Conservation (phyloP, 2,113 vertebrate species). For the Scomber japonicus region DNA sequence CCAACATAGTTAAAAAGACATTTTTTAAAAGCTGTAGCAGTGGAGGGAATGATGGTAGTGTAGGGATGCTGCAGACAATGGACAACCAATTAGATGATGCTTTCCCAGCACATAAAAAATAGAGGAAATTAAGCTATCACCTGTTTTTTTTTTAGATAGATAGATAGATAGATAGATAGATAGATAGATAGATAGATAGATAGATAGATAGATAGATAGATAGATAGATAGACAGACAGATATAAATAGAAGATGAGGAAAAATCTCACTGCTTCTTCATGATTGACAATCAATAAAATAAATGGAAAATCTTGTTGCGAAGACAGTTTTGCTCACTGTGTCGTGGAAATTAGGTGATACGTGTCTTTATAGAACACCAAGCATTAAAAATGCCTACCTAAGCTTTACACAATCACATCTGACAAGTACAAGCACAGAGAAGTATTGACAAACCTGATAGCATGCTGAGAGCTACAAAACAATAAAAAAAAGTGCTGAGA, state of each 20-base stretch:
- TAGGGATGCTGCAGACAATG: not conserved
- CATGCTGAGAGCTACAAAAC: slow-evolving; percentile 25
- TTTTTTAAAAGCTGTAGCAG: not conserved
- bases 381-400: slow-evolving; percentile 28
- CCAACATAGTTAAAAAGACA: not conserved
- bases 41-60: not conserved
- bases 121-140: not conserved
- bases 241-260: not conserved
- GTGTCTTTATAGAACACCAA: slow-evolving; percentile 15
- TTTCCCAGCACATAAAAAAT: not conserved
- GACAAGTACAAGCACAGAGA: slow-evolving; percentile 33
- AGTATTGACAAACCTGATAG: slow-evolving; percentile 47
- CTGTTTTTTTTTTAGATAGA: not conserved
- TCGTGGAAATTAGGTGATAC: slow-evolving; percentile 32
- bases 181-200: not conserved
- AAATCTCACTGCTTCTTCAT: not conserved
- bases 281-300: slow-evolving; percentile 51
- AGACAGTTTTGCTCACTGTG: slow-evolving; percentile 28
- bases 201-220: not conserved
- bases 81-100: not conserved
- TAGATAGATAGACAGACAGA: not conserved
- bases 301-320: slow-evolving; percentile 38
- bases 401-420: slow-evolving; percentile 33
- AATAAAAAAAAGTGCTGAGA: slow-evolving; percentile 7
- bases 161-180: not conserved